Evolutionary conservation across 2,888 invertebrate species (phyloP), one percentile per base, ranked within the genome.

Genomic region (Scaptodrosophila latifasciaeformis): DNA sequence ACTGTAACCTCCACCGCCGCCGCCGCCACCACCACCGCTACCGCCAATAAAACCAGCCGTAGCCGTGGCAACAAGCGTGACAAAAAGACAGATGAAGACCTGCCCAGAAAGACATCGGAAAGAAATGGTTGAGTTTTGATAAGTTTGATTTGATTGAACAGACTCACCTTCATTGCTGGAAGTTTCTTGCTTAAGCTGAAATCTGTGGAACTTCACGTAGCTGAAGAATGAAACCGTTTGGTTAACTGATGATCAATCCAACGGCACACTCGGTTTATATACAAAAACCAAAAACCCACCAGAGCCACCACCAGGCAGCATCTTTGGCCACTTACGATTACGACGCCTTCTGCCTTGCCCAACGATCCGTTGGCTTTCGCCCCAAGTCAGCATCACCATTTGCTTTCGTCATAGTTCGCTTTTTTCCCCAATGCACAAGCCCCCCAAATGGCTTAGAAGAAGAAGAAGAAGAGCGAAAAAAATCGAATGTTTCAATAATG

Each of bases 381-480:
- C 56, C 49, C 30, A 44, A 17, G 7, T 27, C 29, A 15, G 9
- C 12, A n/a, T 43, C 49, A 30, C 24, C 18, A 44, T 19, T 17
- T 60, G 65, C 61, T 72, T 75, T 72, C 78, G 75, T 78, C 75
- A 78, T 68, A 58, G 60, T 60, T 66, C n/a, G n/a, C n/a, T n/a
- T n/a, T n/a, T n/a, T n/a, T 44, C 54, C 39, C 17, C 17, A 21
- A 13, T 19, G 53, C 56, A 45, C 56, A n/a, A 50, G 31, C 54
- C 43, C 57, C 31, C 29, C 17, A 15, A 34, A 55, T 50, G 62
- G 50, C 47, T 17, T 48, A 55, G 35, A 37, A 45, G 48, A 31
- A 24, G 47, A 43, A 59, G 31, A 42, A 13, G 39, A 50, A 24
- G 24, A 27, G n/a, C 24, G 21, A 45, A 34, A 39, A 50, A 40